Conservation (phyloP, 2,888 invertebrate genomes). For the Anoncus sp. region DNA sequence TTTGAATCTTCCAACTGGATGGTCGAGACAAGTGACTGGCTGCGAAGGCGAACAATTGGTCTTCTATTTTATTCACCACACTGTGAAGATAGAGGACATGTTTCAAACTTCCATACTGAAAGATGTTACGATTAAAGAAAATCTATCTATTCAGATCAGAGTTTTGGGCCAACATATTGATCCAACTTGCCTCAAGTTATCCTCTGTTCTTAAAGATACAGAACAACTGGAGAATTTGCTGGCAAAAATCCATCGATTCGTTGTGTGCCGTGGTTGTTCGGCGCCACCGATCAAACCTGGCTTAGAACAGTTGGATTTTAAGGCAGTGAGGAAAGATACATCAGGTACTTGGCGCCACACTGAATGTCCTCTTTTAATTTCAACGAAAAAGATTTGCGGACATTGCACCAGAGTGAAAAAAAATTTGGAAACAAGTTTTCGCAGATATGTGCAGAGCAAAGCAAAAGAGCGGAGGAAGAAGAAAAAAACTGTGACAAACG, state of each 20-base stretch:
- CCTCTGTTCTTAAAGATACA: constrained; percentile 1
- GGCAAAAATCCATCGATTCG: constrained; percentile 1
- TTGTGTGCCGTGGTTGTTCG: constrained; percentile 19
- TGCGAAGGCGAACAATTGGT: background rate
- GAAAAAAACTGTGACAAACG: background rate
- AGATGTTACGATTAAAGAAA: constrained; percentile 18
- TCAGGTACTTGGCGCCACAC: constrained; percentile 35
- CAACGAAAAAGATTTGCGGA: background rate
- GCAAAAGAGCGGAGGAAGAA: constrained; percentile 1
- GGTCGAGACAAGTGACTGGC: constrained; percentile 8
- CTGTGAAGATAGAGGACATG: constrained; percentile 1
- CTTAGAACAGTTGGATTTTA: constrained; percentile 11
- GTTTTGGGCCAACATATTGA: constrained; percentile 22
- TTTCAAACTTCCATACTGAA: constrained; percentile 11
- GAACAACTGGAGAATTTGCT: constrained; percentile 13
- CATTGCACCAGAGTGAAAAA: background rate
- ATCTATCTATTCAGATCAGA: constrained; percentile 20
- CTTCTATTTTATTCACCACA: background rate
- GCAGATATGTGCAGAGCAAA: constrained; percentile 3
- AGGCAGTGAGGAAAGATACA: constrained; percentile 28
- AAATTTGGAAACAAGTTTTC: background rate
- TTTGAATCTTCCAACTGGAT: constrained; percentile 15
- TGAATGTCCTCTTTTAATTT: constrained; percentile 32
- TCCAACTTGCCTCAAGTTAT: background rate
- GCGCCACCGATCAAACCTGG: background rate